A percentile compares a stretch with the other conserved stretches of the same genome.
Evolutionary conservation across 2,888 invertebrate genomes (phyloP).

Genomic region (Synanthedon vespiformis): DNA sequence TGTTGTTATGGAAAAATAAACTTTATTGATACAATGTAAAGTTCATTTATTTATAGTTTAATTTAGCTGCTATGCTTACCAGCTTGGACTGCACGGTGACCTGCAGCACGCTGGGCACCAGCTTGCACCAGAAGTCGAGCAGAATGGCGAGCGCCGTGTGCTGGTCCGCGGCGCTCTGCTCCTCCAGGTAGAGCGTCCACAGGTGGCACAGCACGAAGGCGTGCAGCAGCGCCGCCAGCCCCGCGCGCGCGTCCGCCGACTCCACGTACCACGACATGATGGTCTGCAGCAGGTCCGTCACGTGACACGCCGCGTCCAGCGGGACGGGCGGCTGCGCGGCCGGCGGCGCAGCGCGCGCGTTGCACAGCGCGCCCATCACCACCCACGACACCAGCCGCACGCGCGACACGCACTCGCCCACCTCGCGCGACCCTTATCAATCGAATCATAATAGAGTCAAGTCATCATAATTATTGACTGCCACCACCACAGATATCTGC

Average conservation of each 20-base stretch:
- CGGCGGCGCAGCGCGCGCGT: conserved; percentile 64
- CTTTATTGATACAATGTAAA: background rate
- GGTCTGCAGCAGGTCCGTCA: conserved; percentile 93
- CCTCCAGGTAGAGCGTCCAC: conserved; percentile 98
- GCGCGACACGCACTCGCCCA: conserved; percentile 94
- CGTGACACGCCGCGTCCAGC: conserved; percentile 94
- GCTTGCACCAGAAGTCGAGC: conserved; percentile 98
- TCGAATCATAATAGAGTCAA: too few species aligned
- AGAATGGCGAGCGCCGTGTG: conserved; percentile 83
- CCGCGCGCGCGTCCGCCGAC: conserved; percentile 3
- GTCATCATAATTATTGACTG: background rate
- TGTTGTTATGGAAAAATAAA: background rate
- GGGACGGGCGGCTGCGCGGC: conserved; percentile 91
- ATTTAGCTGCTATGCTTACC: conserved; percentile 50
- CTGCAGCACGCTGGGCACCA: conserved; percentile 95
- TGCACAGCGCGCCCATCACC: conserved; percentile 92
- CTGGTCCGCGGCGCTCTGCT: conserved; percentile 77
- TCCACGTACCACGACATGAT: conserved; percentile 98
- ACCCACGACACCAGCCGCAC: conserved; percentile 96
- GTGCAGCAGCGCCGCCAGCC: conserved; percentile 94
- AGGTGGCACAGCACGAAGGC: conserved; percentile 98
- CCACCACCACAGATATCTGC: too few species aligned
- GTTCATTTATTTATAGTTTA: too few species aligned
- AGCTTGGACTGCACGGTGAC: conserved; percentile 84
- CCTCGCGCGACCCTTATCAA: conserved; percentile 80